Base-by-base conservation (phyloP, 2,888 invertebrate species). In the Andrena bicolor region DNA sequence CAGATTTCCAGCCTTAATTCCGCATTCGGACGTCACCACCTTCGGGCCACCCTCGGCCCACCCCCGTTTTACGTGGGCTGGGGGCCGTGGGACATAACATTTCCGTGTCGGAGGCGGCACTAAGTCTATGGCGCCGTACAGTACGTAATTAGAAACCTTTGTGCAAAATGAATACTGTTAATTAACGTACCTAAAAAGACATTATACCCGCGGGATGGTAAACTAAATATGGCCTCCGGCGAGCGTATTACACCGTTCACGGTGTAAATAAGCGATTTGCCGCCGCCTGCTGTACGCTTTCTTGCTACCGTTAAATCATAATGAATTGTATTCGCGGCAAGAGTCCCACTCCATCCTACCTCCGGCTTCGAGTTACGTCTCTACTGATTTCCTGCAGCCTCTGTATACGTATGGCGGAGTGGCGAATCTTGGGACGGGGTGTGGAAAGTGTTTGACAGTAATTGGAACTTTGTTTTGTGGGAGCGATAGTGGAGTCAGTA, bases 91-190 rank as follows among this genome's bases (percentile, higher is more conserved):
- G 91, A 91, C 91, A 90, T 91, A 89, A 91, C 89, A 91, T 91
- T 88, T 88, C 86, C 87, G 82, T 84, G 80, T 76, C 88, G 81
- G 77, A 82, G 87, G 83, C 84, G 87, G 87, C 84, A 84, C 90
- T 90, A 91, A 91, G 90, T 92, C 91, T 89, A 88, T 90, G 83
- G 88, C 89, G 83, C 87, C 86, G 86, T 88, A 89, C 88, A 90
- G 87, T 89, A 87, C 91, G 95, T 95, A 95, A 95, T 95, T 95
- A 95, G 95, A 94, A 95, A 95, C 95, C 95, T 95, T 95, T 95
- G 95, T 95, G 94, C 94, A 95, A 95, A 95, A 95, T 95, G 95
- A 95, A 95, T 95, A 95, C 95, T 94, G 94, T 95, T 95, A 95
- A 95, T 95, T 95, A 95, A 95, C 94, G 94, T 94, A 94, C 94